Evolutionary conservation across 2,888 invertebrate genomes (phyloP), one percentile per base, ranked within the genome.

Genomic region (Antheraea yamamai): DNA sequence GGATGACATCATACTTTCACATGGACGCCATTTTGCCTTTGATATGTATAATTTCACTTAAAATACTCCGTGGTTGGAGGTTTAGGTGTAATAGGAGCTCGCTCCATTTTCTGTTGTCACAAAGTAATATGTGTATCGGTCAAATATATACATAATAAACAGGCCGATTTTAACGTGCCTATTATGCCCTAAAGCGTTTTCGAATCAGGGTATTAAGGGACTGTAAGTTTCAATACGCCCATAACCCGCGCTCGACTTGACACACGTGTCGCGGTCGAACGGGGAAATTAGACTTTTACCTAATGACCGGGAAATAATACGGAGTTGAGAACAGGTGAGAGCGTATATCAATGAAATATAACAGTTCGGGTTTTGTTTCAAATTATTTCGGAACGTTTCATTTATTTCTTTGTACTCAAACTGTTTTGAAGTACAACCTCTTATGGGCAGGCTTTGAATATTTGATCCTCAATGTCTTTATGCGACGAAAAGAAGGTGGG

Each of bases 171-270:
- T 47, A 35, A 74, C 58, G 35, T 20, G 20, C 26, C 26, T 16
- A 76, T 77, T 76, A 64, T 77, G 76, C 77, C 80, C 83, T 78
- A 79, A 75, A 77, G 78, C 78, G 77, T 85, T 84, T 85, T 85
- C 82, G 81, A 81, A 87, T 86, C 81, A 85, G 82, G 47, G 80
- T 83, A 82, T 84, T 85, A 84, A 85, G 85, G 85, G 84, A 82
- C 80, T 78, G 78, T 79, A 80, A 82, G 79, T 82, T 83, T 77
- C 75, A 64, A 76, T 82, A 35, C 72, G 76, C 75, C 76, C 74
- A 23, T 77, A 72, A 73, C 52, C 76, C 73, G 74, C 77, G 78
- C 76, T 79, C 80, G 76, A 78, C 76, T 77, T 70, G 68, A 73
- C 47, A 73, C 47, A 10, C 20, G 20, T 76, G 82, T 78, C 74